Base-by-base conservation (phyloP, 2,797 vertebrate species). In the Melanotaenia pygmaea region DNA sequence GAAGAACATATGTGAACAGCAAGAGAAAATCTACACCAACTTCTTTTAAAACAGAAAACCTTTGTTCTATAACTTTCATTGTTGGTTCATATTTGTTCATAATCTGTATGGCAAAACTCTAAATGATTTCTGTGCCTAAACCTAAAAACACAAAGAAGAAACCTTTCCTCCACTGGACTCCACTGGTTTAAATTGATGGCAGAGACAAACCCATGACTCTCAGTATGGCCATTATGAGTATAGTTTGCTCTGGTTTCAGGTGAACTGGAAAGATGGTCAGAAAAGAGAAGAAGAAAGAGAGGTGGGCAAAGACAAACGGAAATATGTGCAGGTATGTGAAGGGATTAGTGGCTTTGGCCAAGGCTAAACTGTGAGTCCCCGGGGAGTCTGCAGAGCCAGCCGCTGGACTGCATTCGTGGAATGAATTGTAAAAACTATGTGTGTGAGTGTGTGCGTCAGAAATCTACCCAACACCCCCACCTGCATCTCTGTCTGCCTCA, bases 351-450 rank as follows among this genome's bases (percentile, higher is more conserved):
- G 77, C 78, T 88, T 83, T 87, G 64, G 76, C 77, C 72, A 58
- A 67, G 71, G 77, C 84, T 92, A 92, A 92, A 91, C 88, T 91
- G 83, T 26, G 56, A 74, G 80, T 85, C 91, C 91, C 86, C 76
- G 16, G 84, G 86, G 89, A 90, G 89, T 90, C 89, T 88, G 83
- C 70, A 72, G 72, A 64, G 64, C 74, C 86, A 82, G 84, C 84
- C 65, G 67, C 67, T 84, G 74, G 78, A 67, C 74, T 79, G 79
- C 73, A 78, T 78, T 83, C 81, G 79, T 67, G 71, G 75, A 87
- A 87, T 80, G 79, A 86, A 74, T 82, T 79, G 77, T 77, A 56
- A 76, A 66, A 68, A 58, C 64, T 71, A 22, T 71, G 66, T 59
- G 37, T 67, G 12, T 71, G 40, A 64, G 34, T 79, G 66, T 63